Evolutionary conservation across 2,113 vertebrate genomes (phyloP).

Genomic region (Siniperca knerii): DNA sequence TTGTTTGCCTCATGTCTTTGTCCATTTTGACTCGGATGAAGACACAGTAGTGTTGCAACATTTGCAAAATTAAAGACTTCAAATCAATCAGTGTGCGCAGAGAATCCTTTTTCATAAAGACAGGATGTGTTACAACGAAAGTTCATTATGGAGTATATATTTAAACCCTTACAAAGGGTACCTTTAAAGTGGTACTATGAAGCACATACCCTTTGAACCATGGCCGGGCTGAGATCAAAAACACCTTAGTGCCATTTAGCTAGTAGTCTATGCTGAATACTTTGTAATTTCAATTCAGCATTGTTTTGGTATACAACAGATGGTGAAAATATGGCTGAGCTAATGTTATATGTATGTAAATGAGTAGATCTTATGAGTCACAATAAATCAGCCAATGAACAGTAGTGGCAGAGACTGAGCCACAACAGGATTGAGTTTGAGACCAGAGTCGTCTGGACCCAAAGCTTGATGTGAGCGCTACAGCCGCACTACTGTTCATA

Average conservation of each 20-base stretch:
- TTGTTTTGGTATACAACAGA: conserved; percentile 24
- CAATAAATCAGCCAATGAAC: conserved; percentile 3
- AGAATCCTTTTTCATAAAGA: no score
- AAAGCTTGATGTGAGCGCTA: not conserved
- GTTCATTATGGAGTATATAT: no score
- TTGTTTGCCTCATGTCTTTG: no score
- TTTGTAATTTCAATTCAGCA: not conserved
- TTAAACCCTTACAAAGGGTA: not conserved
- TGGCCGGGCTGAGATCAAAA: not conserved
- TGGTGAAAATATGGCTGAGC: conserved; percentile 2
- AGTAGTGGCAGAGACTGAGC: not conserved
- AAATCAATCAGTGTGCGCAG: no score
- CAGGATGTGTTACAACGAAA: no score
- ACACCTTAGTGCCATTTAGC: not conserved
- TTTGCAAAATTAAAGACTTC: no score
- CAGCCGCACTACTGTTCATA: not conserved
- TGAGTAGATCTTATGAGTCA: not conserved
- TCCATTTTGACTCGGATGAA: no score
- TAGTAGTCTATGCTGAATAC: conserved; percentile 1
- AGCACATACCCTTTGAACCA: not conserved
- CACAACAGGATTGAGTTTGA: conserved; percentile 16
- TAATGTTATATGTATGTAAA: conserved; percentile 26
- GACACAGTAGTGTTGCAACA: no score
- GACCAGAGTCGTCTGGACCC: conserved; percentile 12
- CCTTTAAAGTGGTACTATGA: no score